Evolutionary conservation across 2,113 vertebrate genomes (phyloP).

Genomic region (Scomber japonicus): DNA sequence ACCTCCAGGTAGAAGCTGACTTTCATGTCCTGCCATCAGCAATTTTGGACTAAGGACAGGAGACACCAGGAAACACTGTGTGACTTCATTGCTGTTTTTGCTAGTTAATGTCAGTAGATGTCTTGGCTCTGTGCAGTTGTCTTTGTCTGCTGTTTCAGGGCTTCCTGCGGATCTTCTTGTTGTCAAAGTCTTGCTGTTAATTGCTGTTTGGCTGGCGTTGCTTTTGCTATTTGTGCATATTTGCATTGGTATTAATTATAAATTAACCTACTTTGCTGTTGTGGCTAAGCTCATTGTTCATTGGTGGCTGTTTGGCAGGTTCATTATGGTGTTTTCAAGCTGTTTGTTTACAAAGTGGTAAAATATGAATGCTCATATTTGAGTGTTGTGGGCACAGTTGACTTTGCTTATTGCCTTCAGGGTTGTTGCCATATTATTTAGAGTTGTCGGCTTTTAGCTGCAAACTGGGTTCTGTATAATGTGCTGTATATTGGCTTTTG

Average conservation of each 20-base stretch:
- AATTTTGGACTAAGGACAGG: background rate
- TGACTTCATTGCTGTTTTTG: background rate
- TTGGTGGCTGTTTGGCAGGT: slow-evolving; percentile 51
- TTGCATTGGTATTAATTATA: slow-evolving; percentile 47
- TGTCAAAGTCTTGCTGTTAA: slow-evolving; percentile 15
- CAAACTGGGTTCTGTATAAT: background rate
- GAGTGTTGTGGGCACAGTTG: background rate
- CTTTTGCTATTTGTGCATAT: slow-evolving; percentile 29
- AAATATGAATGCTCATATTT: slow-evolving; percentile 7
- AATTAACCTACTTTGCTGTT: slow-evolving; percentile 3
- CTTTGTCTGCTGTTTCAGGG: background rate
- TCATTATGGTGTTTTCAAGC: slow-evolving; percentile 16
- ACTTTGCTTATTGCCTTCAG: slow-evolving; percentile 1
- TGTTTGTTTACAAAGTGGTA: slow-evolving; percentile 28
- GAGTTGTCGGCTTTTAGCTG: background rate
- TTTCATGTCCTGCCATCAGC: background rate
- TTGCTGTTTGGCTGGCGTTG: slow-evolving; percentile 36
- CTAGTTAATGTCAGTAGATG: background rate
- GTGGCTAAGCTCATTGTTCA: slow-evolving; percentile 25
- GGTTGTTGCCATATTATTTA: background rate
- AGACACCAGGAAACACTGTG: background rate
- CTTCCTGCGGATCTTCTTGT: slow-evolving; percentile 3
- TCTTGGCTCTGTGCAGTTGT: background rate
- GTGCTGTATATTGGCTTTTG: background rate
- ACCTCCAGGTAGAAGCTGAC: background rate